These are phyloP conservation scores for Drosophila albomicans DNA, from an alignment of 1,140 invertebrate species.

Conservation along the genomic window DNA sequence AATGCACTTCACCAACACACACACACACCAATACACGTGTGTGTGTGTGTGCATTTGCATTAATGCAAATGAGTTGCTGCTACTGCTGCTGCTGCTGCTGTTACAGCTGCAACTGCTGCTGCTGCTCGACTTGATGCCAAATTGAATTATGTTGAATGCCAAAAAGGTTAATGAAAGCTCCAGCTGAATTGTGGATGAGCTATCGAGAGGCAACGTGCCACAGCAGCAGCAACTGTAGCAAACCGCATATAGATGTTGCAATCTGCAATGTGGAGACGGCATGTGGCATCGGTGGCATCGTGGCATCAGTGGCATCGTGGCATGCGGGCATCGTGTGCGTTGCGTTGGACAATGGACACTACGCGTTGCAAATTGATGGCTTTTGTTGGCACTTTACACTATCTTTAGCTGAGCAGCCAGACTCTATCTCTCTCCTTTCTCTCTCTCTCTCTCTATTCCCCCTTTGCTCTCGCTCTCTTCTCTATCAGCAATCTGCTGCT, in stretches of 20 bases:
- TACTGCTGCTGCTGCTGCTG: constrained; percentile 26
- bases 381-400: constrained; percentile 28
- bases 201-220: not conserved
- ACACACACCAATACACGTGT: constrained; percentile 47
- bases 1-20: constrained; percentile 17
- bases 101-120: constrained; percentile 22
- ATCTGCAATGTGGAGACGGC: constrained; percentile 33
- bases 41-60: constrained; percentile 55
- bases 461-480: too few species aligned
- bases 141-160: constrained; percentile 79
- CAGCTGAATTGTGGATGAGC: constrained; percentile 30
- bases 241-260: constrained; percentile 43
- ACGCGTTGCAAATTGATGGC: constrained; percentile 36
- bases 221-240: constrained; percentile 8
- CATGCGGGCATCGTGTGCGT: not conserved
- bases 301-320: not conserved
- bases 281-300: not conserved
- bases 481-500: too few species aligned
- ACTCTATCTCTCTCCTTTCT: not conserved
- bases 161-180: constrained; percentile 75
- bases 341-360: constrained; percentile 30
- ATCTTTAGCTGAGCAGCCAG: constrained; percentile 19
- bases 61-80: constrained; percentile 71
- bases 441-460: not conserved
- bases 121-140: constrained; percentile 70